Base-by-base conservation (phyloP, 2,113 vertebrate species). In the Dasypus novemcinctus region DNA sequence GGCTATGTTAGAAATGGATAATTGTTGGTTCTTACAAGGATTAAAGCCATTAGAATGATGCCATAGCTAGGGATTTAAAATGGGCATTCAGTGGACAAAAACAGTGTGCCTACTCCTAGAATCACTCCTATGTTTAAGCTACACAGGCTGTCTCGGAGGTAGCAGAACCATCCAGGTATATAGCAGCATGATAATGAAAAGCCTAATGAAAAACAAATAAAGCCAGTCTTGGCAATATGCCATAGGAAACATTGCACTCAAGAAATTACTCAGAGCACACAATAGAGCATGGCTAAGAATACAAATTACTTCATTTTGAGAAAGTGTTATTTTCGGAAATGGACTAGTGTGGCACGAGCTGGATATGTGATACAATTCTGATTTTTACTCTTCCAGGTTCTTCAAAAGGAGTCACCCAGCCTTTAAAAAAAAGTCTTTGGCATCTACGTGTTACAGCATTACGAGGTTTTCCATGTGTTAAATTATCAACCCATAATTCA, bases 181-280 rank as follows among this genome's bases (percentile, higher is more conserved):
- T 0, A 90, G 87, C 88, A 84, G 89, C n/a, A 20, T 52, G 89
- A 83, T 82, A 95, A 95, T 80, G 69, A 95, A 97, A 96, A 96
- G 85, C 54, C 86, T 84, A 93, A 96, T 95, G 96, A 94, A 95
- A 96, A 97, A 87, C 93, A 97, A 97, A 95, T 93, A 94, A 59
- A 95, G 86, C 23, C 74, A 80, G 75, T 5, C 69, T 93, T 97
- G 96, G 95, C 95, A 81, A 68, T 31, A 31, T 52, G 89, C 96
- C 96, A 93, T 4, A 94, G 87, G 75, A 95, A 97, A 94, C 92
- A 87, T 4, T 92, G 90, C 76, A 90, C 87, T 97, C 82, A 90
- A 80, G 95, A 96, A 97, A 97, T 90, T 86, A 96, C 95, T 95
- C 82, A 52, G 71, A 57, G 71, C 87, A 90, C 75, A 90, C 87